Percentiles rank a stretch among this genome's conserved stretches.
Conservation (phyloP, 2,888 invertebrate species). For the Drosophila emarginata region DNA sequence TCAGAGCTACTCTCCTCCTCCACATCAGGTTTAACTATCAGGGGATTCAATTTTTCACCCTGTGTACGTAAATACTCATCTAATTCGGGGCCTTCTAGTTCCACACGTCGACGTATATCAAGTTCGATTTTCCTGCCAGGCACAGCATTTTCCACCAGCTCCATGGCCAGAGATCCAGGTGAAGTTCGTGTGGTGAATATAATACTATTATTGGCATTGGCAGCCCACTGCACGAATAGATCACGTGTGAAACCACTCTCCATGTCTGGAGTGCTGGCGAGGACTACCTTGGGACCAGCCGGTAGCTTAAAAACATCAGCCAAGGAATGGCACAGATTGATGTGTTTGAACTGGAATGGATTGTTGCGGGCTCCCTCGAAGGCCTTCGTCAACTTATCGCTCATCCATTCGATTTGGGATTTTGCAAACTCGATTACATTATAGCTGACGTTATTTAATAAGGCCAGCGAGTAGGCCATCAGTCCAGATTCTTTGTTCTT, state of each 20-base stretch:
- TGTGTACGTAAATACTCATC: conserved; percentile 89
- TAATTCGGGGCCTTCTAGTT: conserved; percentile 90
- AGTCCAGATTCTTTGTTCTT: conserved; percentile 97
- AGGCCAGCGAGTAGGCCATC: conserved; percentile 95
- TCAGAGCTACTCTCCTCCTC: conserved; percentile 89
- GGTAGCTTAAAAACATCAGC: conserved; percentile 93
- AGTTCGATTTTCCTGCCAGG: conserved; percentile 88
- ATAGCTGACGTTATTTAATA: conserved; percentile 98
- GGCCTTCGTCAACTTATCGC: conserved; percentile 96
- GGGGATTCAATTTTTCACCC: conserved; percentile 83
- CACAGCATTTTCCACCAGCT: conserved; percentile 90
- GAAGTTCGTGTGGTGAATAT: conserved; percentile 94
- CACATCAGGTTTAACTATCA: conserved; percentile 85
- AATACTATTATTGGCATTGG: conserved; percentile 95
- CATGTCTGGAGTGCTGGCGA: conserved; percentile 97
- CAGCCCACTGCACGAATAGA: conserved; percentile 96
- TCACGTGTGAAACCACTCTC: conserved; percentile 98
- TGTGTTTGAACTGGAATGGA: conserved; percentile 96
- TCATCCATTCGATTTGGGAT: conserved; percentile 99
- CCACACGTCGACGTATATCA: conserved; percentile 87
- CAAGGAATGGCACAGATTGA: conserved; percentile 96
- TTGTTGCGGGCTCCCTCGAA: conserved; percentile 96
- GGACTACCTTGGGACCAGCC: conserved; percentile 93
- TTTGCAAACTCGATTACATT: conserved; percentile 99
- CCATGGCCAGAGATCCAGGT: conserved; percentile 90